Conservation (phyloP, 2,888 invertebrate species). For the Aphodius sticticus region DNA sequence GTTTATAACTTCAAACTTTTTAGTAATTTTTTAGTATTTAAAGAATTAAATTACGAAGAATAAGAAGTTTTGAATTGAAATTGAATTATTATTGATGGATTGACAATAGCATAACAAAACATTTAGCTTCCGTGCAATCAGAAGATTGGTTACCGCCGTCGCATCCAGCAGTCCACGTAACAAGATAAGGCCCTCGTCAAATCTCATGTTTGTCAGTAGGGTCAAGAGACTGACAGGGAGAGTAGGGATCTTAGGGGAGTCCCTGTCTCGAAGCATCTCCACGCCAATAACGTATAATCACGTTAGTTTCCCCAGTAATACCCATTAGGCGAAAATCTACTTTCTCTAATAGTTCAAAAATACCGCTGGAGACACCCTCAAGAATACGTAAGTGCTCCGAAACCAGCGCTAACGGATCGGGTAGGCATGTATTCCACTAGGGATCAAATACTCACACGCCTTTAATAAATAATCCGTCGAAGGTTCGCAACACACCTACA, state of each 20-base stretch:
- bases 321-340: not conserved
- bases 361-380: not conserved
- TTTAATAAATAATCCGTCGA: not conserved
- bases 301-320: not conserved
- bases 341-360: not conserved
- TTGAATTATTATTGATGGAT: not conserved
- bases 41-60: too few species aligned
- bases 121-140: not conserved
- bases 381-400: not conserved
- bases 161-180: not conserved
- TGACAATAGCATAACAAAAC: not conserved
- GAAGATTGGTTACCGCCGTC: not conserved
- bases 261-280: not conserved
- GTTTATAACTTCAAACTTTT: too few species aligned
- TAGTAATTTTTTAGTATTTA: too few species aligned
- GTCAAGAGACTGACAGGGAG: not conserved
- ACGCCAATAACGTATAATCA: not conserved
- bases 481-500: not conserved
- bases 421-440: not conserved
- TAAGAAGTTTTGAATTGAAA: too few species aligned
- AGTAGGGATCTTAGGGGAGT: not conserved
- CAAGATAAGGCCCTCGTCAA: not conserved
- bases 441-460: not conserved
- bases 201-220: not conserved
- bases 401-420: too few species aligned